Percentiles rank a stretch among this genome's conserved stretches.
Conservation (phyloP, 2,888 invertebrate species). For the Metacarcinus magister region DNA sequence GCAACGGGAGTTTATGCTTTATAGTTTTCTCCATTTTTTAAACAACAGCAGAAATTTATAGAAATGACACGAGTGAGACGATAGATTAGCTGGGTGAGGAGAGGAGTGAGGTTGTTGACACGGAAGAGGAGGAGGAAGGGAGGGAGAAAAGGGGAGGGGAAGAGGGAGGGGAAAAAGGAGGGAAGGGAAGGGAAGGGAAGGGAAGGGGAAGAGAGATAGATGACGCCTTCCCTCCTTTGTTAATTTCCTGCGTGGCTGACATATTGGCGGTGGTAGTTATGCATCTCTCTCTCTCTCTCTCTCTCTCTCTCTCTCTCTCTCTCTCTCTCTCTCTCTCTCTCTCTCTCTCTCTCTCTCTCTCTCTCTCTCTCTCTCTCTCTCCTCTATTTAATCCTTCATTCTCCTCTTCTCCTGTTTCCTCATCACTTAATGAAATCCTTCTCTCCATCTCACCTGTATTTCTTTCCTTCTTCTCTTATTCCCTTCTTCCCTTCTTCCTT, state of each 20-base stretch:
- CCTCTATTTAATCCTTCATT: not conserved
- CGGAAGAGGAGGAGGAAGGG: not conserved
- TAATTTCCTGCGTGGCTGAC: not conserved
- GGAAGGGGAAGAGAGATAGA: not conserved
- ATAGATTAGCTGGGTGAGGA: constrained; percentile 7
- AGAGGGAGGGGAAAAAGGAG: not conserved
- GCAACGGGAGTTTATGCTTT: not conserved
- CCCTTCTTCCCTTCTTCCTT: not conserved
- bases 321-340: constrained; percentile 26
- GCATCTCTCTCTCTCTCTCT: not conserved
- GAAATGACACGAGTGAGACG: not conserved
- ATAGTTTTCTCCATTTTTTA: not conserved
- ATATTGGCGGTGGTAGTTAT: not conserved
- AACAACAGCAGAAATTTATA: not conserved
- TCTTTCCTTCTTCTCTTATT: not conserved
- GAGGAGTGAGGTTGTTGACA: constrained; percentile 11
- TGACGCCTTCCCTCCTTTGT: not conserved
- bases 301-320: not conserved
- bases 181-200: not conserved
- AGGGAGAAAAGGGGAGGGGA: not conserved
- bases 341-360: not conserved
- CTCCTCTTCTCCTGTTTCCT: not conserved
- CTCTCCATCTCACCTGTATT: not conserved
- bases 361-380: not conserved
- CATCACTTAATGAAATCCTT: not conserved